These are phyloP conservation scores for Stegana nigrithorax DNA, from an alignment of 2,888 invertebrate genomes.

Conservation along the genomic window DNA sequence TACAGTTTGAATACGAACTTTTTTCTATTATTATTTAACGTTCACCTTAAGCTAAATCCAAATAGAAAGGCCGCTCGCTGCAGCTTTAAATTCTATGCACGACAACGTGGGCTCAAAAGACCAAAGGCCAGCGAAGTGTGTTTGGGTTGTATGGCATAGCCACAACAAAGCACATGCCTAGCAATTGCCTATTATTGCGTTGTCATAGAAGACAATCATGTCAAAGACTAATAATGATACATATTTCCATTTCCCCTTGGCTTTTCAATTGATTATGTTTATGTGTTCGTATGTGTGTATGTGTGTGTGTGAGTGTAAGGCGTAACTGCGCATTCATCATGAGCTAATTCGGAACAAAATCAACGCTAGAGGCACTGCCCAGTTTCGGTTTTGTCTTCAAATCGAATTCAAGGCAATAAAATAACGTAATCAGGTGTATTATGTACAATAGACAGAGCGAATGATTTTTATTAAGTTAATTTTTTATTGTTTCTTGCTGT, in stretches of 20 bases:
- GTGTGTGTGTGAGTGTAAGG: background rate
- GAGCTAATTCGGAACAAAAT: background rate
- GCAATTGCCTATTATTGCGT: no score
- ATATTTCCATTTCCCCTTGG: no score
- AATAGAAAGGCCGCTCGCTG: slow-evolving; percentile 8
- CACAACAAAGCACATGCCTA: background rate
- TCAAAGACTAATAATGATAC: no score
- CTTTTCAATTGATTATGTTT: background rate
- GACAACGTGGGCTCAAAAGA: background rate
- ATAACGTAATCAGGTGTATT: slow-evolving; percentile 3
- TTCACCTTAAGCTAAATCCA: slow-evolving; percentile 11
- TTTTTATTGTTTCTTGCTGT: slow-evolving; percentile 10
- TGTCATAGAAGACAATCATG: no score
- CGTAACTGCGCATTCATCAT: background rate
- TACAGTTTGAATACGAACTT: slow-evolving; percentile 18
- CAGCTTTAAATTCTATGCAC: background rate
- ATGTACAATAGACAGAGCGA: background rate
- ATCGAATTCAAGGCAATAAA: slow-evolving; percentile 44
- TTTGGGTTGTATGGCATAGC: background rate
- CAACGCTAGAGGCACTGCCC: background rate
- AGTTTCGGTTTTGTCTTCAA: background rate
- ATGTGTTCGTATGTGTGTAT: background rate
- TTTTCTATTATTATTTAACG: slow-evolving; percentile 33
- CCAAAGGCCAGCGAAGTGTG: background rate
- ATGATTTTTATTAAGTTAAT: background rate